Evolutionary conservation across 2,113 vertebrate genomes (phyloP), one percentile per base, ranked within the genome.

Genomic region (Pipra filicauda): DNA sequence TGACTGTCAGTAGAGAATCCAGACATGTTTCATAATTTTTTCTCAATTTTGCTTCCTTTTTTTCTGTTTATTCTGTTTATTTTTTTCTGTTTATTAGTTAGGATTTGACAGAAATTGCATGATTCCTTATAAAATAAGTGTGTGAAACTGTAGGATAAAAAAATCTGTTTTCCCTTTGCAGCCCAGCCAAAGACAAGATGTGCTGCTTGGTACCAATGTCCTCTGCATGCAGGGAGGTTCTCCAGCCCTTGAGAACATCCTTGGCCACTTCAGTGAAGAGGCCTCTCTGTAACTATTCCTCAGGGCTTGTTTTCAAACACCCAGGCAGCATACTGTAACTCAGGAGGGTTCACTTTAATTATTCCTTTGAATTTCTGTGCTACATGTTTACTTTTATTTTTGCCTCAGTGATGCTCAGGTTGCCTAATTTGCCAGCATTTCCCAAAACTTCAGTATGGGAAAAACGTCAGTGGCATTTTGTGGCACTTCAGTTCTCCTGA

Each of bases 71-170:
- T 54, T 80, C 0, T 4, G 9, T 86, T 70, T 58, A 28, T 0
- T 0, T 4, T 49, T 51, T 54, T 80, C 0, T 4, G 8, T 86
- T 70, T 58, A 28, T 0, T 0, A 4, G 16, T 55, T n/a, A 69
- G 28, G n/a, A 75, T 83, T 88, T 80, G 69, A 48, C 71, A 86
- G 61, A 84, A 88, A 67, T 65, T 37, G 6, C 33, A 67, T 64
- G 15, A 15, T 26, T 85, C 39, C 31, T 1, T 58, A 24, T 9
- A 11, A 65, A 85, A 11, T 65, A 78, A 91, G 26, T 48, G 12
- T 48, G 70, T 39, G 37, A 85, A 88, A 58, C 59, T 46, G 9
- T 35, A 87, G 57, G 61, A 44, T 64, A 21, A 64, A 33, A 89
- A 89, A 22, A n/a, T 49, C 30, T 26, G 8, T 64, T 71, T 93